phyloP scores from a whole-genome alignment of 2,888 invertebrate genomes.

The Stictocephala bisonia region DNA sequence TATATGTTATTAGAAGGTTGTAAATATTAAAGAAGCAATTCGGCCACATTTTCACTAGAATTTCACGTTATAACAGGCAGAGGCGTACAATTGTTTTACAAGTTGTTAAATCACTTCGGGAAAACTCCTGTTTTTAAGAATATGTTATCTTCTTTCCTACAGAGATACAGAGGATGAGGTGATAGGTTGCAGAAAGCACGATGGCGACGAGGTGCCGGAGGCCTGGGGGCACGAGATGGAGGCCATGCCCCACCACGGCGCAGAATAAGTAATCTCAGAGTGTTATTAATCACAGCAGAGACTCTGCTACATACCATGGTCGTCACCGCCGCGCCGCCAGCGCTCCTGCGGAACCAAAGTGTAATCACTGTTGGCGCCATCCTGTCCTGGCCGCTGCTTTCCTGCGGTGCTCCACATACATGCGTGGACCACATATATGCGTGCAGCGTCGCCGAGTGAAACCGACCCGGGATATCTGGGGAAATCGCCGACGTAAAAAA shows the following conservation, averaged over 20 bases:
- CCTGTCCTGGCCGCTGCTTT: not conserved
- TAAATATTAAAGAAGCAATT: too few relatives aligned
- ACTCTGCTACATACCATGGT: not conserved
- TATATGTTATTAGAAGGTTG: too few relatives aligned
- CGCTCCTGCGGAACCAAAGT: conserved; percentile 32
- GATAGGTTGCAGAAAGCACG: not conserved
- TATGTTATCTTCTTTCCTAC: too few relatives aligned
- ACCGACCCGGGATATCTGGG: too few relatives aligned
- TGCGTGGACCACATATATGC: too few relatives aligned
- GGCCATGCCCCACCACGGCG: not conserved
- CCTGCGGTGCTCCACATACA: not conserved
- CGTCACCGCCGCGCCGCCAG: not conserved
- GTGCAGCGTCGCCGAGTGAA: too few relatives aligned
- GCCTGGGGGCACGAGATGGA: not conserved
- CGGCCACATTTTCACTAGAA: too few relatives aligned
- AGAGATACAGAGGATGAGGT: not conserved
- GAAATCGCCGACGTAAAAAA: too few relatives aligned
- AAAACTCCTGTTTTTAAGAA: too few relatives aligned
- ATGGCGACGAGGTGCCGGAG: conserved; percentile 9
- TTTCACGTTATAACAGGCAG: too few relatives aligned
- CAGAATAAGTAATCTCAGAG: conserved; percentile 28
- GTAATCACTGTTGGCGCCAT: conserved; percentile 27
- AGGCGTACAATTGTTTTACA: too few relatives aligned
- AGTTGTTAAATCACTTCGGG: too few relatives aligned
- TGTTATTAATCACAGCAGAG: conserved; percentile 28